phyloP scores from a whole-genome alignment of 2,888 invertebrate species.

The Stenodema calcarata region DNA sequence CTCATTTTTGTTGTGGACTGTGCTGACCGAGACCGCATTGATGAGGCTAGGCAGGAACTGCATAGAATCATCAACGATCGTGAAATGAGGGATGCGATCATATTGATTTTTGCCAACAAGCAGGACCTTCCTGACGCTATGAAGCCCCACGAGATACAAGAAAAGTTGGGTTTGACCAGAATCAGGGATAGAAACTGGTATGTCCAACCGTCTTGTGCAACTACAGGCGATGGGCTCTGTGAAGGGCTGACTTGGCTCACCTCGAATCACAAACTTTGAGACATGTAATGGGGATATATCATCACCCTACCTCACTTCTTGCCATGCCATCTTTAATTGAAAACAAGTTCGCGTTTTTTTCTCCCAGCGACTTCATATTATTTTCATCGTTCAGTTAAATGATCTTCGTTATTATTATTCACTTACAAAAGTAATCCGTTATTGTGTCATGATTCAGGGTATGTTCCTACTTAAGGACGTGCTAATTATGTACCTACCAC shows the following conservation, averaged over 20 bases:
- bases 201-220: conserved; percentile 98
- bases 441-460: too few species aligned
- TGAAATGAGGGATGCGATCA: conserved; percentile 99
- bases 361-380: too few species aligned
- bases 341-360: too few species aligned
- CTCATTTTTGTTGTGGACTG: conserved; percentile 99
- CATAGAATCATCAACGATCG: conserved; percentile 99
- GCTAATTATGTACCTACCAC: too few species aligned
- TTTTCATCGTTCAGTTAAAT: too few species aligned
- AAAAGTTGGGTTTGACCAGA: conserved; percentile 95
- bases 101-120: conserved; percentile 99
- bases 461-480: too few species aligned
- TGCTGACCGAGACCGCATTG: conserved; percentile 97
- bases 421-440: too few species aligned
- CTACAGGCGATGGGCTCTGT: conserved; percentile 94
- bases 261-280: too few species aligned
- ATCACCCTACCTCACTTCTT: too few species aligned
- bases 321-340: too few species aligned
- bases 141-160: conserved; percentile 99
- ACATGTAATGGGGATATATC: too few species aligned
- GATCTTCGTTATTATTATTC: too few species aligned
- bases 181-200: conserved; percentile 98
- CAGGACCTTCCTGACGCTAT: conserved; percentile 99
- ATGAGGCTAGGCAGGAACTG: conserved; percentile 96
- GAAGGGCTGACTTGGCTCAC: conserved; percentile 99